A percentile compares a stretch with the other conserved stretches of the same genome.
phyloP scores from a whole-genome alignment of 2,113 vertebrate species.

The Grallaria varia region DNA sequence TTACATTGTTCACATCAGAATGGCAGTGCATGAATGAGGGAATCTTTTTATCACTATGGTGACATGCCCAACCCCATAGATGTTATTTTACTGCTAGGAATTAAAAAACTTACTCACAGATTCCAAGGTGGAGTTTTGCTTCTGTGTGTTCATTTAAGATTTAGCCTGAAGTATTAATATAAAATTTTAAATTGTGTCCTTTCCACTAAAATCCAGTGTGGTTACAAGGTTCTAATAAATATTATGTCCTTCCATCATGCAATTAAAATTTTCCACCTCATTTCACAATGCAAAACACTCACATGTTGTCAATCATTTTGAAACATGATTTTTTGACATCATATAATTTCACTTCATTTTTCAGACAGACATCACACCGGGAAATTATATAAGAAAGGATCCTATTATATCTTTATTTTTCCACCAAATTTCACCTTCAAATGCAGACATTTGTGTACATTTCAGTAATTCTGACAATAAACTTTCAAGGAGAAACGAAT shows the following conservation, averaged over 20 bases:
- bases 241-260: constrained; percentile 83
- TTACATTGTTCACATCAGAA: background rate
- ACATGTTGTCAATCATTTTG: constrained; percentile 82
- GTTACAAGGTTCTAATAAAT: constrained; percentile 85
- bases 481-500: constrained; percentile 64
- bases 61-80: background rate
- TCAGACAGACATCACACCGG: constrained; percentile 78
- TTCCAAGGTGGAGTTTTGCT: constrained; percentile 65
- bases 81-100: constrained; percentile 59
- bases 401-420: constrained; percentile 82
- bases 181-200: constrained; percentile 78
- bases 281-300: constrained; percentile 83
- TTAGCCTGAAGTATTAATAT: constrained; percentile 74
- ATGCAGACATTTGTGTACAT: constrained; percentile 75
- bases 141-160: constrained; percentile 70
- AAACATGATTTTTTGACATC: constrained; percentile 84
- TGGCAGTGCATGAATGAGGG: background rate
- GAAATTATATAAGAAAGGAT: constrained; percentile 82
- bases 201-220: constrained; percentile 73
- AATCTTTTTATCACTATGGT: constrained; percentile 57
- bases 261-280: constrained; percentile 86
- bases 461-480: constrained; percentile 74
- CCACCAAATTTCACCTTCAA: constrained; percentile 77
- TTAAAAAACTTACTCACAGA: constrained; percentile 71
- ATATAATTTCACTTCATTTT: constrained; percentile 84